Base-by-base conservation (phyloP, 2,888 invertebrate species). In the Latrodectus elegans region DNA sequence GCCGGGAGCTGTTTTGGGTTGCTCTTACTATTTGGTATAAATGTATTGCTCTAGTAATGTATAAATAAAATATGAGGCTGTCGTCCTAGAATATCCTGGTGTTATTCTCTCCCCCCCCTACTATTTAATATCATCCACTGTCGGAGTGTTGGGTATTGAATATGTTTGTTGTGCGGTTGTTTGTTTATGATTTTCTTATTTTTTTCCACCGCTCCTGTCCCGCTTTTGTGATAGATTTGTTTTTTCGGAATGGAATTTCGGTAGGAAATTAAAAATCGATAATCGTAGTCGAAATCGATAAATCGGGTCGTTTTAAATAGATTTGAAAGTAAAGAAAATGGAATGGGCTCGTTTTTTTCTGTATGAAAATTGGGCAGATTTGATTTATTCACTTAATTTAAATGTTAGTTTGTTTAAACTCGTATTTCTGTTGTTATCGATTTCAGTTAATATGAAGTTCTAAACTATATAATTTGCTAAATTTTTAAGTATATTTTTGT, bases 51-150 rank as follows among this genome's bases (percentile, higher is more conserved):
- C 55, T 15, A 55, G 75, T 68, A 70, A 55, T 68, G 11, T 68
- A 82, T 82, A 82, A 82, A 82, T 82, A 82, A 82, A 75, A 82
- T 82, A 82, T 82, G 82, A 82, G 82, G 38, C 75, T 81, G 71
- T 67, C n/a, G 72, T 14, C 52, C 55, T 15, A 65, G 8, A 65
- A 73, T 22, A 65, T 75, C 64, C 75, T 80, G 14, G 53, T 8
- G 22, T 73, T 26, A 51, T 73, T 73, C 12, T 67, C 65, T 52
- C 49, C n/a, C 12, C 65, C 71, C 49, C 4, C 17, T 79, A 38
- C 64, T 78, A 26, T 80, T 65, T 73, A 55, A 55, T 55, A 55
- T 55, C 15, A 55, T 55, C 15, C 55, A 15, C 55, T 55, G 55
- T 55, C 15, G 55, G 55, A 55, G 22, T 55, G 55, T 55, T 55